Base-by-base conservation (phyloP, 64 coral and sea anemone genomes). In the Porites australiensis region DNA sequence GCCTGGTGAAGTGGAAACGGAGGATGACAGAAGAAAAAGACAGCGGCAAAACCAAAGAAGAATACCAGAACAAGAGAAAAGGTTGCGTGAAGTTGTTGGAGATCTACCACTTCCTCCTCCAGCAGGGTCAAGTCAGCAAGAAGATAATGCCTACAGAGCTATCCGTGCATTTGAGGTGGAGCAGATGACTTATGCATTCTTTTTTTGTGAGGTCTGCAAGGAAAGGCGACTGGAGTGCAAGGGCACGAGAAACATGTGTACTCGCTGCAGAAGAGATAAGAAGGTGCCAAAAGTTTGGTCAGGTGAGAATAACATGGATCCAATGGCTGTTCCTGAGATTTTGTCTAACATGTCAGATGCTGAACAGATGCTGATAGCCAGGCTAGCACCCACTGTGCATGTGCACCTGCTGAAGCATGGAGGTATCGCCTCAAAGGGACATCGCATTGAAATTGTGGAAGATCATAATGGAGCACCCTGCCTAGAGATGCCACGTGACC, bases 221-320 rank as follows among this genome's bases (percentile, higher is more conserved):
- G 53, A 55, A 55, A 55, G 53, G 53, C 53, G 53, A 7, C 11
- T 55, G 11, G 11, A 5, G 11, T 7, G 11, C 11, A 55, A 55
- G 11, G 53, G 5, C 5, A 55, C 53, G 5, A 11, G 53, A 55
- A 55, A 55, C 11, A 7, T 55, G 53, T 55, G 53, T 11, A 55
- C 5, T 55, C 53, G 53, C 11, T 55, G 53, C 11, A 55, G 49
- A 60, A 73, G 84, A 70, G 91, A 87, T 50, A 93, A 90, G 50
- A 51, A 90, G 12, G 9, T 18, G 49, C 55, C 88, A 4, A 90
- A 90, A 50, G 19, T 51, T 45, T 90, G 61, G 58, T 59, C 54
- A 4, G 27, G 11, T 20, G 88, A 46, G 10, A 90, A 90, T 54
- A 59, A 90, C 59, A 90, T 90, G 88, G 88, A 90, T 23, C 88